These are phyloP conservation scores for Rhagoletis zephyria DNA, from an alignment of 1,140 invertebrate species.

Conservation along the genomic window DNA sequence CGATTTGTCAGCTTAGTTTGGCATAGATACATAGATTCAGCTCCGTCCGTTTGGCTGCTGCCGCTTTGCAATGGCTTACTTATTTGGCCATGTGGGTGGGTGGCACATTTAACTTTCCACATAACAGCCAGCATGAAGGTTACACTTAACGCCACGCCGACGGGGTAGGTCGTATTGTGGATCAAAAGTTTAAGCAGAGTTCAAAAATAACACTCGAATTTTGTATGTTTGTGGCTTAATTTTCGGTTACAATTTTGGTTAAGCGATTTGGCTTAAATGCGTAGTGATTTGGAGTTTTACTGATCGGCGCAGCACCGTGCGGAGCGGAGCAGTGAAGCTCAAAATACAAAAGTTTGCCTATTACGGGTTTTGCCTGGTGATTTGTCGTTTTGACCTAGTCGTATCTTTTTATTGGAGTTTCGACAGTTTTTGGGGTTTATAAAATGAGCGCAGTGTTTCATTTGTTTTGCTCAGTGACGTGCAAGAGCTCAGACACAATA, in stretches of 20 bases:
- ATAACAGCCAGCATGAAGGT: background rate
- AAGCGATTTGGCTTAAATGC: slow-evolving; percentile 52
- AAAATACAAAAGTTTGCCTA: slow-evolving; percentile 15
- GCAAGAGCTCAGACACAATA: background rate
- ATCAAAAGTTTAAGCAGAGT: slow-evolving; percentile 52
- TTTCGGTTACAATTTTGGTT: slow-evolving; percentile 45
- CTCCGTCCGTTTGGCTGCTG: background rate
- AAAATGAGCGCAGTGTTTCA: background rate
- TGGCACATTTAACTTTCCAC: background rate
- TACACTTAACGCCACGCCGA: background rate
- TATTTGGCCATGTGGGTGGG: background rate
- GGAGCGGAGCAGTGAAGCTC: no score
- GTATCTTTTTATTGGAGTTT: slow-evolving; percentile 45
- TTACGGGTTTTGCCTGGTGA: slow-evolving; percentile 41
- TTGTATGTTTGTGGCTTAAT: slow-evolving; percentile 45
- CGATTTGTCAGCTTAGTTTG: slow-evolving; percentile 28
- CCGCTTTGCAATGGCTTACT: background rate
- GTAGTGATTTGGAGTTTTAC: slow-evolving; percentile 43
- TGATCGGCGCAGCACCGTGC: background rate
- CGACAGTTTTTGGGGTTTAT: slow-evolving; percentile 42
- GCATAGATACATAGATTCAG: background rate
- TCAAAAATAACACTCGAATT: slow-evolving; percentile 35
- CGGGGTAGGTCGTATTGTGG: background rate
- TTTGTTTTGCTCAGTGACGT: background rate
- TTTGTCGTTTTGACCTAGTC: slow-evolving; percentile 37